Base-by-base conservation (phyloP, 2,113 vertebrate species). In the Bucco capensis region DNA sequence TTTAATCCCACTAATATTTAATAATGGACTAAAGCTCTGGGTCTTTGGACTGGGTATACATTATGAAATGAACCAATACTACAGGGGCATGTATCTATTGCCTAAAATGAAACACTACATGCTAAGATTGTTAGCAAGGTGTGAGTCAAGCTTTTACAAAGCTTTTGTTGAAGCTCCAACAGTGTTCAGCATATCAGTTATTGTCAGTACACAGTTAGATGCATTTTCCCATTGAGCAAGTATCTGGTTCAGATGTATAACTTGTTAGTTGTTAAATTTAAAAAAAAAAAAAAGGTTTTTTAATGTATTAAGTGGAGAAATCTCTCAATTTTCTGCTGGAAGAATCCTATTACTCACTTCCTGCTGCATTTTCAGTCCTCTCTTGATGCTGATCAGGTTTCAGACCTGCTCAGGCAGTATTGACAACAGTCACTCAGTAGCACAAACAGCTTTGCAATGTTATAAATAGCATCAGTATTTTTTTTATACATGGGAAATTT, bases 261-360 rank as follows among this genome's bases (percentile, higher is more conserved):
- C 33, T 84, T 49, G 83, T 97, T 96, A 97, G 90, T 92, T 90
- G 70, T 58, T 69, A 94, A 93, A 93, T 79, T n/a, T n/a, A n/a
- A n/a, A n/a, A n/a, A n/a, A n/a, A n/a, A n/a, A 40, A 77, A 83
- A 83, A 47, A 23, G 14, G 5, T 51, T 31, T 71, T 69, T 56
- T 69, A 86, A 64, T 28, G 9, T 53, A 81, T 76, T 91, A 90
- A n/a, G 72, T 58, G 42, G 74, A 97, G 77, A 78, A 73, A 44
- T 78, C 30, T 62, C 79, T 69, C 80, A 78, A 28, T 16, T 71
- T 70, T 80, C 87, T 89, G 78, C 82, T 74, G 64, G 69, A 96
- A 96, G 92, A 77, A 89, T 79, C 87, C 93, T 94, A 25, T 57
- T 96, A 98, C 97, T 98, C 97, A 98, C 97, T 98, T 97, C 95